Conservation (phyloP, 2,113 vertebrate genomes). For the Cyanoliseus patagonus region DNA sequence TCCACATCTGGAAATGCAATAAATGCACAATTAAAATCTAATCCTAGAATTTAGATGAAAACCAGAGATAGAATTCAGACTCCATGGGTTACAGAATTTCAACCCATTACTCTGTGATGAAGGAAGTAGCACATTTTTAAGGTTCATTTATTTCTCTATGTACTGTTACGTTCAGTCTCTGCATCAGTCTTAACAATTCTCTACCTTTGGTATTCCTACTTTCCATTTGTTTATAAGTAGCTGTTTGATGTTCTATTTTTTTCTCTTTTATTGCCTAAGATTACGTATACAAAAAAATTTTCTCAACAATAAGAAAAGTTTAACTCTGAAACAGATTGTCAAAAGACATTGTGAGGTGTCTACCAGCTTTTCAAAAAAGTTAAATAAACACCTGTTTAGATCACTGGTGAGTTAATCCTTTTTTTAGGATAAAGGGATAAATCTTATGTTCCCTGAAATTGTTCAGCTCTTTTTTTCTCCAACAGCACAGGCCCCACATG, state of each 20-base stretch:
- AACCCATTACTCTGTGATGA: background rate
- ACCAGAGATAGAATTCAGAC: background rate
- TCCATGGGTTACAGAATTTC: background rate
- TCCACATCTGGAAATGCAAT: background rate
- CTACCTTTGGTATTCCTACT: background rate
- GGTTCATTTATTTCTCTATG: conserved; percentile 12
- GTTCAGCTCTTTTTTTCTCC: background rate
- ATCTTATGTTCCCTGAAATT: background rate
- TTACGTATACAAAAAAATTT: background rate
- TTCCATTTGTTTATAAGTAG: background rate
- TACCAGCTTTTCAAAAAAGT: background rate
- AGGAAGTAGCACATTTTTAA: background rate
- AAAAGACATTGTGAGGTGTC: background rate
- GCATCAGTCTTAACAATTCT: background rate
- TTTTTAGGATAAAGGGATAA: background rate
- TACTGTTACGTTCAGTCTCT: conserved; percentile 1
- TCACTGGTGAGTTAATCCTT: background rate
- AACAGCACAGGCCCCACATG: background rate
- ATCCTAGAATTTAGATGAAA: conserved; percentile 22
- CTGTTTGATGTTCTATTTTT: background rate
- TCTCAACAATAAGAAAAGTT: background rate
- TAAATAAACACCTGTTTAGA: background rate
- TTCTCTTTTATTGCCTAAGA: background rate
- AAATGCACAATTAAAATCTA: background rate
- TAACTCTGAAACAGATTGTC: background rate